A percentile compares a stretch with the other conserved stretches of the same genome.
phyloP scores from a whole-genome alignment of 2,888 invertebrate species.

The Odontocerum albicorne region DNA sequence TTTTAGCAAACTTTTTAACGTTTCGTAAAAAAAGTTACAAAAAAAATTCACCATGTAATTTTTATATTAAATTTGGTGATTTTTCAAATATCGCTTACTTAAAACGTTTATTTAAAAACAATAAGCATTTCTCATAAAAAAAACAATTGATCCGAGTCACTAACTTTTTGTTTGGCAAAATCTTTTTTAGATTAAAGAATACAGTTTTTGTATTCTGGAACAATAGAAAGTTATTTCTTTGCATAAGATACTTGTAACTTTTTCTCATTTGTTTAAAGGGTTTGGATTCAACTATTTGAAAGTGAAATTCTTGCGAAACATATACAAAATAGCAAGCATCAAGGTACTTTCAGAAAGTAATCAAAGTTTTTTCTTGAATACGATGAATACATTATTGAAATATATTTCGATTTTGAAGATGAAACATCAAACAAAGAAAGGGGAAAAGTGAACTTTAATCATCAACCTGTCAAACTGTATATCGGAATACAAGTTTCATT shows the following conservation, averaged over 20 bases:
- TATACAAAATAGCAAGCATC: not conserved
- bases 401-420: conserved; percentile 11
- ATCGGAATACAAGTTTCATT: not conserved
- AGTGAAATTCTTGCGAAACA: not conserved
- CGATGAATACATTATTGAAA: conserved; percentile 19
- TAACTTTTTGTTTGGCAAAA: no score
- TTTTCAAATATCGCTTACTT: no score
- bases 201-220: not conserved
- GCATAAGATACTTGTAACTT: not conserved
- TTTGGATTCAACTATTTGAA: conserved; percentile 4
- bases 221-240: conserved; percentile 8
- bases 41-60: no score
- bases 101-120: no score
- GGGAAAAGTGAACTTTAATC: conserved; percentile 2
- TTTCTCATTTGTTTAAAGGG: conserved; percentile 8
- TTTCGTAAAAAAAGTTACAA: no score
- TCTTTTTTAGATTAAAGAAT: not conserved
- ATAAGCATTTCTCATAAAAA: no score
- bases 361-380: conserved; percentile 15
- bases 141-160: no score
- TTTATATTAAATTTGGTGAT: no score
- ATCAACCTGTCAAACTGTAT: conserved; percentile 1
- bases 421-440: conserved; percentile 6
- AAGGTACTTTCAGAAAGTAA: conserved; percentile 15
- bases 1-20: no score